Evolutionary conservation across 1,140 invertebrate species (phyloP).

Genomic region (Stegodyphus dumicola): DNA sequence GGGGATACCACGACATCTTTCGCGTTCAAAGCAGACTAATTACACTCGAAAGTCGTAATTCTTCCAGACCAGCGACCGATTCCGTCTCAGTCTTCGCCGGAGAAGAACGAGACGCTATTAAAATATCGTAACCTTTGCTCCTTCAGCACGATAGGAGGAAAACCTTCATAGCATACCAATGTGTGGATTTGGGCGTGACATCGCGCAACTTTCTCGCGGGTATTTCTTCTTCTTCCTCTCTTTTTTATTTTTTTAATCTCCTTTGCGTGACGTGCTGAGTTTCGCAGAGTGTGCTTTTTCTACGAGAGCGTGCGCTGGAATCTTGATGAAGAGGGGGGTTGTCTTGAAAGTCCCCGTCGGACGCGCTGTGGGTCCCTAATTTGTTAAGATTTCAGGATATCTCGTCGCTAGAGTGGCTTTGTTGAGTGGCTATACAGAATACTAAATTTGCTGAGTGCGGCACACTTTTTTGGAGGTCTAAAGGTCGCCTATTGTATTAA

Average conservation of each 20-base stretch:
- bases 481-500: no score
- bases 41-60: no score
- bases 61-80: no score
- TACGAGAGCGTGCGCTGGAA: conserved; percentile 1
- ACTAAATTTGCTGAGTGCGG: no score
- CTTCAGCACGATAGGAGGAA: background rate
- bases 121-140: conserved; percentile 6
- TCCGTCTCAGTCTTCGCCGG: background rate
- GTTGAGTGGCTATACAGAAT: background rate
- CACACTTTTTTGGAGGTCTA: no score
- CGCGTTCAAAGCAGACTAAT: no score
- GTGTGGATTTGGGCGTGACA: background rate
- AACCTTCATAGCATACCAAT: background rate
- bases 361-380: conserved; percentile 19
- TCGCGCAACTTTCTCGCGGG: no score
- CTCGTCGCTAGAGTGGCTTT: background rate
- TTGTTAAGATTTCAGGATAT: background rate
- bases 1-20: no score
- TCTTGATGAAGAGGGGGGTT: background rate
- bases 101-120: conserved; percentile 6
- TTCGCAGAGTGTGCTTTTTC: background rate
- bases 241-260: background rate
- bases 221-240: no score
- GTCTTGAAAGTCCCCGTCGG: background rate
- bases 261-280: background rate